Conservation (phyloP, 2,113 vertebrate genomes). For the Barbus barbus region DNA sequence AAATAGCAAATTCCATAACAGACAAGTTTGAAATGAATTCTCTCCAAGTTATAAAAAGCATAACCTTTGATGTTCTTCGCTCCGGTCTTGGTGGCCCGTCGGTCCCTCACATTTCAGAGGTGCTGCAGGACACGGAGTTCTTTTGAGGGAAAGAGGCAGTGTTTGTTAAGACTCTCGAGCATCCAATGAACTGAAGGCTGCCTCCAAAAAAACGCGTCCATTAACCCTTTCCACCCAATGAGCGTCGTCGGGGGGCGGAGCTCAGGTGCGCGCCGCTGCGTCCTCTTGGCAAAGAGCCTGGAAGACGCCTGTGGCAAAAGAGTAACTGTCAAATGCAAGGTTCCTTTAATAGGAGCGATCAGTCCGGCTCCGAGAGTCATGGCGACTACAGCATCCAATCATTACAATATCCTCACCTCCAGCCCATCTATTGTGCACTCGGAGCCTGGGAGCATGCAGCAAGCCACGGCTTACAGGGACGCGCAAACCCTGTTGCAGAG, state of each 20-base stretch:
- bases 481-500: slow-evolving; percentile 89
- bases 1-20: neutral
- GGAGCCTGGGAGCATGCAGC: slow-evolving; percentile 90
- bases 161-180: slow-evolving; percentile 66
- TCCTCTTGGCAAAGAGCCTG: slow-evolving; percentile 80
- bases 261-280: slow-evolving; percentile 84
- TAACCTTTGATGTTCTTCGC: slow-evolving; percentile 54
- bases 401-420: slow-evolving; percentile 95
- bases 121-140: slow-evolving; percentile 69
- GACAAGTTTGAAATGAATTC: neutral
- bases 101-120: slow-evolving; percentile 68
- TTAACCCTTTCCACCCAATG: slow-evolving; percentile 82
- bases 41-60: slow-evolving; percentile 69
- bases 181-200: slow-evolving; percentile 79
- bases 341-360: slow-evolving; percentile 86
- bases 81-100: slow-evolving; percentile 69
- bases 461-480: slow-evolving; percentile 89
- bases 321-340: slow-evolving; percentile 94
- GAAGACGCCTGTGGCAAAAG: slow-evolving; percentile 85
- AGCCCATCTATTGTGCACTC: slow-evolving; percentile 92
- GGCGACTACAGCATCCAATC: slow-evolving; percentile 97
- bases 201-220: slow-evolving; percentile 84
- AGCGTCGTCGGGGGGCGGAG: slow-evolving; percentile 75
- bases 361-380: slow-evolving; percentile 94
- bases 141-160: slow-evolving; percentile 66